Evolutionary conservation across 2,797 vertebrate genomes (phyloP).

Genomic region (Schizopygopsis malacanthus): DNA sequence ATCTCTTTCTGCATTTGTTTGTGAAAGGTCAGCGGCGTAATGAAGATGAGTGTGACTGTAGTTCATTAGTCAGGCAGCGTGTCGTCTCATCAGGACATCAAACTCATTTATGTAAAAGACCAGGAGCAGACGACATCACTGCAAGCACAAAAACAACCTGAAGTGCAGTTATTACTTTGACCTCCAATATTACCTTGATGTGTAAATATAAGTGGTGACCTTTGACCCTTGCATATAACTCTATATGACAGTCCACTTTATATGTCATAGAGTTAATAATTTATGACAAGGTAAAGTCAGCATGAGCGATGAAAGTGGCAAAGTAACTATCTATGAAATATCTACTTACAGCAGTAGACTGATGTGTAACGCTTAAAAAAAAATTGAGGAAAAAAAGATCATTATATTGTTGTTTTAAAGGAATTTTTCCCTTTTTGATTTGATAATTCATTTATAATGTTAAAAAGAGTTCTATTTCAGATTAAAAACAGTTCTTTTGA

Average conservation of each 20-base stretch:
- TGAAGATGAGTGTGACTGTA: conserved; percentile 65
- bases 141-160: conserved; percentile 6
- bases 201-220: neutral
- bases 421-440: too few relatives aligned
- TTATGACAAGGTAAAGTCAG: neutral
- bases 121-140: conserved; percentile 57
- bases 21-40: conserved; percentile 72
- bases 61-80: conserved; percentile 66
- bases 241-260: neutral
- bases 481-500: neutral
- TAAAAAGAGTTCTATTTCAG: neutral
- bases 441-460: neutral
- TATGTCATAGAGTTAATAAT: neutral
- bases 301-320: neutral
- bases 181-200: neutral
- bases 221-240: neutral
- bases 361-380: neutral
- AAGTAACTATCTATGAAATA: neutral
- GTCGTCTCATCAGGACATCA: conserved; percentile 59
- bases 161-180: neutral
- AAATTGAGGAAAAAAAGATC: neutral
- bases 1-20: conserved; percentile 58
- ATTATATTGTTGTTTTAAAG: neutral
- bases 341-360: neutral
- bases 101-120: conserved; percentile 59